phyloP scores from a whole-genome alignment of 2,113 vertebrate genomes.

The Hyperoodon ampullatus region DNA sequence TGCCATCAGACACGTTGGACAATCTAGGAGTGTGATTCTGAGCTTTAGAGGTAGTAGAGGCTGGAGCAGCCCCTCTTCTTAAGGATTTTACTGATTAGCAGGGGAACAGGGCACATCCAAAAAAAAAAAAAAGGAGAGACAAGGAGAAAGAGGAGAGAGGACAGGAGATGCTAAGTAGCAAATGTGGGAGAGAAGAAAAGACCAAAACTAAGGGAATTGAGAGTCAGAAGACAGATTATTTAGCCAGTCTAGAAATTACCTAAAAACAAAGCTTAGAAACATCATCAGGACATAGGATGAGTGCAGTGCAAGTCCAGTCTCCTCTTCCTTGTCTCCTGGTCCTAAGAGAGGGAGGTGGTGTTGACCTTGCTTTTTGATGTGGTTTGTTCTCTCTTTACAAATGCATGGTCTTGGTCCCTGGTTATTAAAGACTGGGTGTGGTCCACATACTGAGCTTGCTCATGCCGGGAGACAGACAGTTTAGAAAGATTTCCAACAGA shows the following conservation, averaged over 20 bases:
- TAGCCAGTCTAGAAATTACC: accelerated
- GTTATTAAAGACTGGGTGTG: accelerated
- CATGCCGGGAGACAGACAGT: accelerated
- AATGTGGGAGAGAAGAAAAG: background rate
- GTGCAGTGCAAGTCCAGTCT: accelerated
- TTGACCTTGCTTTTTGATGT: no score
- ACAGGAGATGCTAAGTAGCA: background rate
- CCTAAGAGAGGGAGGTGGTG: accelerated
- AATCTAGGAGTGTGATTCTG: accelerated
- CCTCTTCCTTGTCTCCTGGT: accelerated
- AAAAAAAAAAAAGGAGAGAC: no score
- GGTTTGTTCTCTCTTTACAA: no score
- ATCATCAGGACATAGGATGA: accelerated
- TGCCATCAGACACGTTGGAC: accelerated
- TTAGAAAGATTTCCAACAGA: background rate
- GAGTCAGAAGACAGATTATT: accelerated
- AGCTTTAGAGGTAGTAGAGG: accelerated
- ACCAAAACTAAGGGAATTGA: accelerated
- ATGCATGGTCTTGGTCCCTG: accelerated
- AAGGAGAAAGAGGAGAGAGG: background rate
- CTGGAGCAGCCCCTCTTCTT: background rate
- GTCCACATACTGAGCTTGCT: accelerated
- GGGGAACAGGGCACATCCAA: accelerated
- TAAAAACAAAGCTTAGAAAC: accelerated
- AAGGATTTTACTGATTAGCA: background rate